Evolutionary conservation across 2,888 invertebrate genomes (phyloP).

Genomic region (Amphipoea oculea): DNA sequence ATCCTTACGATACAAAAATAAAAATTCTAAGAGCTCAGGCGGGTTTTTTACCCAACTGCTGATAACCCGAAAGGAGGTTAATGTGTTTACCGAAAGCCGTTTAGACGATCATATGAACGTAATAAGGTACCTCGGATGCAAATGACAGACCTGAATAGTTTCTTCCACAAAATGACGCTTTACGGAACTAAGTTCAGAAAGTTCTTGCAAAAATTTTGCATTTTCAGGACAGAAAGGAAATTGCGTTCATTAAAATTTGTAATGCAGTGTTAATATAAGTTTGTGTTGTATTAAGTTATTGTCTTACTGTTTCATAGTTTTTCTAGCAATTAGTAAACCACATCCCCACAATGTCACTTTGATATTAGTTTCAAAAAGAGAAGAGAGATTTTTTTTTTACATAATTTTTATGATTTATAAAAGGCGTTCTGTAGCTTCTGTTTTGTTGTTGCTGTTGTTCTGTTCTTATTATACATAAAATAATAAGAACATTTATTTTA

Average conservation of each 20-base stretch:
- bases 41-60: constrained; percentile 43
- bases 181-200: constrained; percentile 18
- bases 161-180: constrained; percentile 32
- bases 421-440: neutral
- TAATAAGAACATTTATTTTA: too few species aligned
- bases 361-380: neutral
- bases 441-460: too few species aligned
- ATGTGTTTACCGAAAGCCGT: constrained; percentile 58
- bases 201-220: constrained; percentile 17
- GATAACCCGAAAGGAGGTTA: constrained; percentile 58
- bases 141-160: constrained; percentile 57
- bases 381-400: neutral
- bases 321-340: neutral
- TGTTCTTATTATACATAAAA: too few species aligned
- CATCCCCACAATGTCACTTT: neutral
- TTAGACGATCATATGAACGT: constrained; percentile 50
- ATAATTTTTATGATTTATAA: neutral
- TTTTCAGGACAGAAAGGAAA: constrained; percentile 8
- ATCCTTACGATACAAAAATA: neutral
- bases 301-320: neutral
- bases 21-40: constrained; percentile 8
- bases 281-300: neutral
- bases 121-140: constrained; percentile 61
- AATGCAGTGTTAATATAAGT: neutral
- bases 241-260: constrained; percentile 16